Base-by-base conservation (phyloP, 1,140 invertebrate species). In the Drosophila dunni region DNA sequence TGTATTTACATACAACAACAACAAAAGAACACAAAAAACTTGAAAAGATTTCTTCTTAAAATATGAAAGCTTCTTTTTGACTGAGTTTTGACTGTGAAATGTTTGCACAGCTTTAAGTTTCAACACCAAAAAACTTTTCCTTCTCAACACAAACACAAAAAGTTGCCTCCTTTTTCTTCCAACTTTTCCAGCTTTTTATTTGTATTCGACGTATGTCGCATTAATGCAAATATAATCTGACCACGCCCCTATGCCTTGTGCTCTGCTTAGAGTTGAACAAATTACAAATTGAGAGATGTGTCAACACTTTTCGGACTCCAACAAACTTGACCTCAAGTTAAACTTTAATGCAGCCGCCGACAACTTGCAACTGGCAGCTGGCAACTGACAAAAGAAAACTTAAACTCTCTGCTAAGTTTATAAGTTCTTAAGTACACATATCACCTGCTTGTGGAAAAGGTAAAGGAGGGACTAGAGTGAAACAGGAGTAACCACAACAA, bases 401-500 rank as follows among this genome's bases (percentile, higher is more conserved):
- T 42, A 60, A 79, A 77, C 54, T 77, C 67, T 45, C 56, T 57
- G 17, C 45, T 54, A 77, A 79, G 77, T 79, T 77, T 77, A 73
- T 73, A 79, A 79, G 77, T 79, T 77, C 57, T 58, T 79, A 79
- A 79, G 77, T 68, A 79, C 77, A 79, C 74, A 79, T 76, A 79
- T 78, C 77, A 79, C 77, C 77, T 76, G 64, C 68, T 48, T 17
- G 38, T 45, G n/a, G 7, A 36, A n/a, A 1, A 33, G 7, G 9
- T 1, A 8, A 11, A 13, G 24, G 44, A 1, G 2, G 15, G 10
- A 2, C 17, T 1, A 13, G 36, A 0, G 20, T 40, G 11, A 8
- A 10, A 9, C 2, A 45, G 33, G n/a, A 50, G 10, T 24, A 64
- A 76, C 76, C 76, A 51, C 76, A 78, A 58, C 72, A 75, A 71